Evolutionary conservation across 2,797 vertebrate genomes (phyloP).

Genomic region (Eremophila alpestris): DNA sequence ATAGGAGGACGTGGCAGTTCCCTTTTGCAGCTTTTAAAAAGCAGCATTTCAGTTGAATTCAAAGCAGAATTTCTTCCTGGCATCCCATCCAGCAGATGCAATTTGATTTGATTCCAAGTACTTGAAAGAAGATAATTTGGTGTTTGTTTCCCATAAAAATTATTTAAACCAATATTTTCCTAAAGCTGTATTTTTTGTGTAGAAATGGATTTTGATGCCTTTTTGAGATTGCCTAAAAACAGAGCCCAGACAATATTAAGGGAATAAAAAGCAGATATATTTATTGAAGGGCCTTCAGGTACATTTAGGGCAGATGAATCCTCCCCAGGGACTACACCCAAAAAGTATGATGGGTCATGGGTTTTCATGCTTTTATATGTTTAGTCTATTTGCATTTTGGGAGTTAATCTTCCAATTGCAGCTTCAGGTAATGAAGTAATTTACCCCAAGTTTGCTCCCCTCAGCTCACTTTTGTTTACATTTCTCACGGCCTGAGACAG

Average conservation of each 20-base stretch:
- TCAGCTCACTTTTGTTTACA: background rate
- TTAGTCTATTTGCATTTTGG: background rate
- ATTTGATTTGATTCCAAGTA: background rate
- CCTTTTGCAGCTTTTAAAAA: background rate
- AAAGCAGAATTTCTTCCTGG: background rate
- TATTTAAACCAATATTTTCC: background rate
- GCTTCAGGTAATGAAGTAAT: background rate
- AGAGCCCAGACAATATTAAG: background rate
- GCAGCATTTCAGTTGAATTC: background rate
- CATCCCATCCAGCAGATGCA: background rate
- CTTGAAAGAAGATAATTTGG: background rate
- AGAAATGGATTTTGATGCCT: background rate
- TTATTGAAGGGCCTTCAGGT: background rate
- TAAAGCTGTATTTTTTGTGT: background rate
- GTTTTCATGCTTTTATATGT: background rate
- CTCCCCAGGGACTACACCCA: background rate
- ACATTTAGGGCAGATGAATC: background rate
- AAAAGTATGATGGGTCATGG: background rate
- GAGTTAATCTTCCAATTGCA: background rate
- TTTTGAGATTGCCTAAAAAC: background rate
- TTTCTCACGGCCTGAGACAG: background rate
- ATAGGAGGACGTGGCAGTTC: background rate
- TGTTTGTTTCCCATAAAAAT: background rate
- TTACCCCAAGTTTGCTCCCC: background rate
- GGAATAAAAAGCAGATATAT: accelerated